phyloP scores from a whole-genome alignment of 2,113 vertebrate genomes.

The Menidia beryllina region DNA sequence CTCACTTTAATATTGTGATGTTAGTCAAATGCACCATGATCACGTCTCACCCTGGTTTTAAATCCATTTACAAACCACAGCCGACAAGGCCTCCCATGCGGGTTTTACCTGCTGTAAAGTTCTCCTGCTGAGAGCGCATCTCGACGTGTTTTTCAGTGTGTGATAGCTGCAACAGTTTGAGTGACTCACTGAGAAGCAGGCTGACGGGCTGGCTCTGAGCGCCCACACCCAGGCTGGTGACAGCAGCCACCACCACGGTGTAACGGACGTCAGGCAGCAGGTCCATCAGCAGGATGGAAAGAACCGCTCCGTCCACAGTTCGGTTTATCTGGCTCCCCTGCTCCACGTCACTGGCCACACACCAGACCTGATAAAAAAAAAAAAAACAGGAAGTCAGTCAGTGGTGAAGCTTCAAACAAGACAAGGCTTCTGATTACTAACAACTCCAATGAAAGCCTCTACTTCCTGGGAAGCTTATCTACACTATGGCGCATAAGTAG shows the following conservation, averaged over 20 bases:
- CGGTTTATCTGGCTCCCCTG: conserved; percentile 89
- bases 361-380: conserved; percentile 87
- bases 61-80: conserved; percentile 9
- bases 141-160: conserved; percentile 8
- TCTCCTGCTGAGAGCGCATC: background rate
- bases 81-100: conserved; percentile 6
- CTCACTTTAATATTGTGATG: background rate
- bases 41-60: background rate
- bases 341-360: conserved; percentile 85
- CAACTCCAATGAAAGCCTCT: background rate
- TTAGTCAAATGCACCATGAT: background rate
- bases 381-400: conserved; percentile 13
- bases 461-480: background rate
- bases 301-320: conserved; percentile 85
- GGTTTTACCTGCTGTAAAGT: conserved; percentile 4
- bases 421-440: background rate
- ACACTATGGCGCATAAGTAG: too few species aligned
- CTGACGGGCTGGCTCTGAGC: conserved; percentile 84
- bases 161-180: conserved; percentile 41
- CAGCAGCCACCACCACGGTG: conserved; percentile 86
- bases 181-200: conserved; percentile 89
- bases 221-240: conserved; percentile 88
- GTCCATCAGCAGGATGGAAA: conserved; percentile 84
- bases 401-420: background rate
- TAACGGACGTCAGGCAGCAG: conserved; percentile 87